A percentile compares a stretch with the other conserved stretches of the same genome.
Conservation (phyloP, 2,888 invertebrate species). For the Synergus japonicus region DNA sequence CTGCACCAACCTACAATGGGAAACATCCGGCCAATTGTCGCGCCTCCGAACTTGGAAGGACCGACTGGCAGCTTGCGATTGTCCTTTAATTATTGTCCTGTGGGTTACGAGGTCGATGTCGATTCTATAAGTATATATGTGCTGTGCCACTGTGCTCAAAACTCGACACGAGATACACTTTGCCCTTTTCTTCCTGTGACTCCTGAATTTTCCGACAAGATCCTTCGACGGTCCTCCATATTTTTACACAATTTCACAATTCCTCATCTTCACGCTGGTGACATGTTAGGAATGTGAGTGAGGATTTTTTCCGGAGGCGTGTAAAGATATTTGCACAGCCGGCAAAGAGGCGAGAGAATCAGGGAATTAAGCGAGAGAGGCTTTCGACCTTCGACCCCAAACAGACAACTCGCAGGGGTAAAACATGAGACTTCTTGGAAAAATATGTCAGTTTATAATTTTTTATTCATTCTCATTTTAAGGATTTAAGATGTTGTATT, state of each 20-base stretch:
- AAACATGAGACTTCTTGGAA: not conserved
- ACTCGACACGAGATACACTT: slow-evolving; percentile 5
- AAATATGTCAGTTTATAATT: not conserved
- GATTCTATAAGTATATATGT: too few relatives aligned
- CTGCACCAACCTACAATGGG: slow-evolving; percentile 60
- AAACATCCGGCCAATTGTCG: slow-evolving; percentile 78
- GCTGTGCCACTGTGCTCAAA: not conserved
- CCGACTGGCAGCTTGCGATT: slow-evolving; percentile 52
- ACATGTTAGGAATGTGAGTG: not conserved
- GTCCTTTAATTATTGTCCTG: slow-evolving; percentile 56
- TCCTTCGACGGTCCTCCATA: slow-evolving; percentile 4
- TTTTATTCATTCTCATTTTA: too few relatives aligned
- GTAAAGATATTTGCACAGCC: slow-evolving; percentile 36
- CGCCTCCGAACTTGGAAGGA: slow-evolving; percentile 54
- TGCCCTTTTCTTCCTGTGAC: slow-evolving; percentile 27
- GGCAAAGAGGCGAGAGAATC: slow-evolving; percentile 14
- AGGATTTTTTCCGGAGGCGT: slow-evolving; percentile 22
- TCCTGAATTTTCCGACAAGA: not conserved
- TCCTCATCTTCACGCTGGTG: not conserved
- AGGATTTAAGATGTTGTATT: too few relatives aligned
- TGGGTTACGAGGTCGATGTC: slow-evolving; percentile 59
- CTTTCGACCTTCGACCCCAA: slow-evolving; percentile 34
- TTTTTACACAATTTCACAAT: slow-evolving; percentile 1
- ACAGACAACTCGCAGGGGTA: not conserved
- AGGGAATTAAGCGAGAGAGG: slow-evolving; percentile 30